Evolutionary conservation across 2,888 invertebrate species (phyloP), one percentile per base, ranked within the genome.

Genomic region (Philereme transversata): DNA sequence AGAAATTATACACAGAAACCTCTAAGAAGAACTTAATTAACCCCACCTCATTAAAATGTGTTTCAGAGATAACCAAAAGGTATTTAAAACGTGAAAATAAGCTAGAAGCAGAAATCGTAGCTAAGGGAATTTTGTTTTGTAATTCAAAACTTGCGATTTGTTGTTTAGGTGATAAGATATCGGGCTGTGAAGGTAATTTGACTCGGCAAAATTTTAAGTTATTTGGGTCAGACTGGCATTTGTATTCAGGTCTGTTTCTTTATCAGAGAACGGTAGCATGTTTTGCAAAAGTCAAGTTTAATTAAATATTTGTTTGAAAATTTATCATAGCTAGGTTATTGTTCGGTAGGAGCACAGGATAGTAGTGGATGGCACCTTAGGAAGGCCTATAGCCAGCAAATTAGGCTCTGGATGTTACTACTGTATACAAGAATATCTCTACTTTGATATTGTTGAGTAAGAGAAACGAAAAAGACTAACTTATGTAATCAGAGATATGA

Each of bases 161-260:
- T 45, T 57, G 50, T 40, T 48, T 43, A 50, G 49, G 50, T 38
- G 45, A 45, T 51, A 51, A 57, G 49, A 9, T n/a, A 48, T 48
- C 54, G 41, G 44, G 43, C 5, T n/a, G 49, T 34, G 41, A 49
- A 48, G 54, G 34, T 49, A 36, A 50, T 50, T 56, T 50, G 44
- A 56, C n/a, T 56, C 56, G 43, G 36, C 49, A 22, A 33, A 49
- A 43, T 55, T 41, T 55, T 43, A 50, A 41, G 36, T 44, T 49
- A n/a, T 35, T 49, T 8, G 8, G 41, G 47, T 10, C 10, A 34
- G 1, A 22, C 3, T 22, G 22, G 22, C 22, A 40, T 55, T 55
- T 44, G 44, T 38, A 22, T 56, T 44, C 7, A 35, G 11, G 33
- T 9, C 8, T 44, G n/a, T 22, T 34, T 36, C 22, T 22, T 22